Evolutionary conservation across 2,113 vertebrate genomes (phyloP), one percentile per base, ranked within the genome.

Genomic region (Corythoichthys intestinalis): DNA sequence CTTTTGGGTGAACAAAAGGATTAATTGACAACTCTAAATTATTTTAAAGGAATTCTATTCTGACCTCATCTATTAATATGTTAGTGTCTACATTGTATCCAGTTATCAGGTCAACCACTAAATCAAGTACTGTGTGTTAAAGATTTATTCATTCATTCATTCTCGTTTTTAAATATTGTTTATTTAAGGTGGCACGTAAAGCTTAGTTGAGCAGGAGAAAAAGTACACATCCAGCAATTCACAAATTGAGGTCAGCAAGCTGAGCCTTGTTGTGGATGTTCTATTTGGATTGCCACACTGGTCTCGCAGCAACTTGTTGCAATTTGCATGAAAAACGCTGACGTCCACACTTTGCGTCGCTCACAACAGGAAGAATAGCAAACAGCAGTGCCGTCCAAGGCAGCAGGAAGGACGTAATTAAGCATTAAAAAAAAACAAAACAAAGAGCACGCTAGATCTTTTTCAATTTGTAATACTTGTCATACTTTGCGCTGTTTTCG

Each of bases 341-440:
- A 47, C n/a, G 44, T 47, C 11, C 61, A 14, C 39, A 44, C n/a
- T 47, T 28, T 13, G 44, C 44, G 11, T 34, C 39, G 41, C n/a
- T 47, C 61, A 63, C 44, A 34, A 73, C 83, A 81, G 80, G 81
- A 83, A 78, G 73, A 44, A 47, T 70, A 9, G 12, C 15, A 53
- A 85, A 78, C 78, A 74, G 80, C 63, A 60, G 76, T 80, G 75
- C 66, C 67, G 66, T 70, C 73, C 53, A 9, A 56, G 53, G 35
- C 52, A 59, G 76, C 77, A 84, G 75, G 78, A 84, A 73, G 82
- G 54, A 37, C 34, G 66, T 65, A 17, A 4, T 65, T 66, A 75
- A 78, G 72, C 6, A 13, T 49, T 70, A 59, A 62, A 75, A 74
- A 68, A 73, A 28, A 28, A 28, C 0, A 73, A 59, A 65, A 75